Evolutionary conservation across 2,888 invertebrate species (phyloP).

Genomic region (Acrobasis suavella): DNA sequence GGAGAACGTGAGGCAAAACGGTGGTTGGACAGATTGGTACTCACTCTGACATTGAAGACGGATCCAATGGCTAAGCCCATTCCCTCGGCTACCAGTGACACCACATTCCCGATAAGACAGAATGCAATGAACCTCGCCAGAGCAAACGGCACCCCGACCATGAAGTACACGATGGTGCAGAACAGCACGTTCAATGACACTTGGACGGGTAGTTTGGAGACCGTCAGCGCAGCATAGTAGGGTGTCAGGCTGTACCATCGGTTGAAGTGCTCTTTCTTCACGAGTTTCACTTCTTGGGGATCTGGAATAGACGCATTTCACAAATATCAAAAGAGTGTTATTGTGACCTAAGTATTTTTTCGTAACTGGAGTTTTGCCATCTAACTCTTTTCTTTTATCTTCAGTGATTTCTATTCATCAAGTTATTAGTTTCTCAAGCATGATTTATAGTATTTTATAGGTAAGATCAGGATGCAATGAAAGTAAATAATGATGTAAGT

Average conservation of each 20-base stretch:
- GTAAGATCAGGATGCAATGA: too few species aligned
- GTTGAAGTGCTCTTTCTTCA: slow-evolving; percentile 87
- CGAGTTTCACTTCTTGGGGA: slow-evolving; percentile 86
- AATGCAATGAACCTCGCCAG: slow-evolving; percentile 85
- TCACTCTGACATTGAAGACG: slow-evolving; percentile 84
- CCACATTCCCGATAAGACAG: slow-evolving; percentile 85
- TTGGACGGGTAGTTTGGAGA: slow-evolving; percentile 84
- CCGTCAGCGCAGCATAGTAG: slow-evolving; percentile 84
- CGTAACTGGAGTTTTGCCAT: too few species aligned
- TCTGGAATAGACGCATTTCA: slow-evolving; percentile 63
- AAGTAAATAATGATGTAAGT: too few species aligned
- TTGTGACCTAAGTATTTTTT: too few species aligned
- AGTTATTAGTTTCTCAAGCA: too few species aligned
- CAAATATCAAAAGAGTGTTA: not conserved
- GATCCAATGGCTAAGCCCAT: slow-evolving; percentile 90
- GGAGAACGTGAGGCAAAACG: too few species aligned
- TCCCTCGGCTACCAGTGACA: slow-evolving; percentile 89
- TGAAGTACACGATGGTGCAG: slow-evolving; percentile 83
- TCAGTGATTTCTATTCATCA: too few species aligned
- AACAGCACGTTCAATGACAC: slow-evolving; percentile 83
- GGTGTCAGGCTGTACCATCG: slow-evolving; percentile 86
- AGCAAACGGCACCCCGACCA: slow-evolving; percentile 87
- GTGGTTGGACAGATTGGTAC: slow-evolving; percentile 36
- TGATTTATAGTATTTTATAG: too few species aligned
- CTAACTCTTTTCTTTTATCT: too few species aligned